Percentiles rank a stretch among this genome's conserved stretches.
Conservation (phyloP, 2,113 vertebrate species). For the Melanerpes formicivorus region DNA sequence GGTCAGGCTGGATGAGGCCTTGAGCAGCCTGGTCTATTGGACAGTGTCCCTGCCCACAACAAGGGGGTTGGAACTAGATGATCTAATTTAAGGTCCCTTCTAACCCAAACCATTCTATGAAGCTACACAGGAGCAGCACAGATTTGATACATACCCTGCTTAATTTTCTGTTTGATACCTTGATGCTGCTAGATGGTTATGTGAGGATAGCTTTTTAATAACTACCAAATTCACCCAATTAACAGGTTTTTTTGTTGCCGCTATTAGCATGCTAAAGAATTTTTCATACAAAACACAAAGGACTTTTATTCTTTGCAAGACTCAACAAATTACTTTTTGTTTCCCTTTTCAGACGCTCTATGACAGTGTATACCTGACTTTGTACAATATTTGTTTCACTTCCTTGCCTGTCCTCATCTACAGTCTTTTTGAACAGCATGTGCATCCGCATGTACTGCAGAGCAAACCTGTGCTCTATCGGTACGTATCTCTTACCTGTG, state of each 20-base stretch:
- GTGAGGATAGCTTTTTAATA: background rate
- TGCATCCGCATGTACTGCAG: conserved; percentile 93
- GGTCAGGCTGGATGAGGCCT: no score
- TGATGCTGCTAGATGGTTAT: background rate
- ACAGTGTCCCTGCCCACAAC: no score
- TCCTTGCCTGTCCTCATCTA: conserved; percentile 97
- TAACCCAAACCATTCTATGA: no score
- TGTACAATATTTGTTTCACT: conserved; percentile 99
- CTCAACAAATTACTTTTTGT: conserved; percentile 25
- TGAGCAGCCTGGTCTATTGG: no score
- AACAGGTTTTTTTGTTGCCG: background rate
- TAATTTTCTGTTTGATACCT: background rate
- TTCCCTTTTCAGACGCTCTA: conserved; percentile 90
- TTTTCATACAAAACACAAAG: background rate
- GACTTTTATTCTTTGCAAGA: background rate
- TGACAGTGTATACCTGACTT: conserved; percentile 98
- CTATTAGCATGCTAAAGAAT: background rate
- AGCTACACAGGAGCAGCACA: background rate
- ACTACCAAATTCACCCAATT: background rate
- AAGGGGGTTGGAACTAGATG: no score
- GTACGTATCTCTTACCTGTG: conserved; percentile 49
- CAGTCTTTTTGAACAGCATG: conserved; percentile 97
- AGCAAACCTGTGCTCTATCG: conserved; percentile 93
- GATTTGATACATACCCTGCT: background rate
- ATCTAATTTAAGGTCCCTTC: no score